Evolutionary conservation across 2,888 invertebrate genomes (phyloP).

Genomic region (Rhimphoctona megacephalus): DNA sequence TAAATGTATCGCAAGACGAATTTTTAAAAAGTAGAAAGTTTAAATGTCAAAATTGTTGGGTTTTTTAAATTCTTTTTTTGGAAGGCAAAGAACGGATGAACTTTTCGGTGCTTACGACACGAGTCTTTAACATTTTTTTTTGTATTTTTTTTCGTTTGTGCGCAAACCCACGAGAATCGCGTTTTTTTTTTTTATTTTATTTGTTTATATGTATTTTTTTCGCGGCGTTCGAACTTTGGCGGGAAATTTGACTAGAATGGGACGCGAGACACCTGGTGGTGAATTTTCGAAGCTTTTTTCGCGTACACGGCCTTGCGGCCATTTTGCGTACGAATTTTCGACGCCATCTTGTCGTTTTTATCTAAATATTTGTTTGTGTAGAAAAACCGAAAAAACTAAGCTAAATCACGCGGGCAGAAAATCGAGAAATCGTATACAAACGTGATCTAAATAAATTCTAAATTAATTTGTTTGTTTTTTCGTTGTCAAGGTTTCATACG

Average conservation of each 20-base stretch:
- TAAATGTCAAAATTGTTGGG: constrained; percentile 70
- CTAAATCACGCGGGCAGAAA: constrained; percentile 45
- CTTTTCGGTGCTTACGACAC: constrained; percentile 72
- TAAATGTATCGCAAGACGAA: not conserved
- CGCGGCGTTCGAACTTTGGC: constrained; percentile 55
- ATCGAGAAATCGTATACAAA: constrained; percentile 19
- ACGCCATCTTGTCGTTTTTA: constrained; percentile 2
- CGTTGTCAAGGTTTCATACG: constrained; percentile 74
- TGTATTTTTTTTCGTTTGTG: constrained; percentile 32
- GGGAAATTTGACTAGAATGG: constrained; percentile 9
- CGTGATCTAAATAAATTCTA: constrained; percentile 11
- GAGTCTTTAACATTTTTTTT: constrained; percentile 40
- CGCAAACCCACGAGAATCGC: constrained; percentile 20
- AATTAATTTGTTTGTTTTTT: constrained; percentile 58
- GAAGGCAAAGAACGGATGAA: constrained; percentile 82
- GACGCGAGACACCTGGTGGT: constrained; percentile 10
- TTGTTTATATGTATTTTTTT: not conserved
- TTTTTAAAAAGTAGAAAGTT: constrained; percentile 35
- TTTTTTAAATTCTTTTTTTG: constrained; percentile 50
- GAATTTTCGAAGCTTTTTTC: not conserved
- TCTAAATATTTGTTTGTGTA: constrained; percentile 2
- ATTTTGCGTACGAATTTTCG: not conserved
- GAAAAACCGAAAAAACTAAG: not conserved
- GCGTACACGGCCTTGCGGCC: not conserved
- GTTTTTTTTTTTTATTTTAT: not conserved